Percentiles rank a stretch among this genome's conserved stretches.
Evolutionary conservation across 2,113 vertebrate species (phyloP).

Genomic region (Ptilonorhynchus violaceus): DNA sequence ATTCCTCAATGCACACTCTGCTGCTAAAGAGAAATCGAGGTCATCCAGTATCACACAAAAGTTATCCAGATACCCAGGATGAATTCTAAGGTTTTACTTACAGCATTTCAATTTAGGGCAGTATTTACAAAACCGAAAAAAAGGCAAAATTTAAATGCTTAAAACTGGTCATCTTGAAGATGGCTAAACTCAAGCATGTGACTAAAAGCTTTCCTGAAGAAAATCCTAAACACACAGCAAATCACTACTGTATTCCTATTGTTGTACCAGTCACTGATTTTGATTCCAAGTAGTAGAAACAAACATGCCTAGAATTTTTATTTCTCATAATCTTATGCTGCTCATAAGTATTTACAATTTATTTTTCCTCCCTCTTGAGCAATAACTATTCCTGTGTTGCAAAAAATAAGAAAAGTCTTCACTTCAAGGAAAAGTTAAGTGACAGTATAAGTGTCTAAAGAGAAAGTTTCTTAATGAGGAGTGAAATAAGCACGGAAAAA

Average conservation of each 20-base stretch:
- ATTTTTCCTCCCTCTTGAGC: background rate
- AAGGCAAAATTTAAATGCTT: background rate
- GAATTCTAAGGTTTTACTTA: background rate
- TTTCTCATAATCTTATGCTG: background rate
- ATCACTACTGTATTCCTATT: background rate
- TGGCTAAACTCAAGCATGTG: background rate
- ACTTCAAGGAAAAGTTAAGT: background rate
- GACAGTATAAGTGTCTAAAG: background rate
- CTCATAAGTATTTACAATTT: background rate
- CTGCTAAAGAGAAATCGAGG: background rate
- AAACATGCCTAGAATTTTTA: background rate
- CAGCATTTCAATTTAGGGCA: background rate
- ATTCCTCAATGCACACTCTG: background rate
- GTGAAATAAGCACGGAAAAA: background rate
- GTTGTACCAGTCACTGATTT: background rate
- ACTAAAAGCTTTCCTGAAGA: background rate
- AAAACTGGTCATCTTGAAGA: background rate
- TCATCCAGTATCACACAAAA: background rate
- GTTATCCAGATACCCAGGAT: background rate
- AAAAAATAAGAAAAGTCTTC: background rate
- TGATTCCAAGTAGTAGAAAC: background rate
- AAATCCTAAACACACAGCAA: background rate
- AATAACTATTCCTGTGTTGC: background rate
- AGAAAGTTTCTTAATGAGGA: background rate
- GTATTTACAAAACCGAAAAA: background rate